Evolutionary conservation across 2,888 invertebrate species (phyloP).

Genomic region (Xestia rhomboidea): DNA sequence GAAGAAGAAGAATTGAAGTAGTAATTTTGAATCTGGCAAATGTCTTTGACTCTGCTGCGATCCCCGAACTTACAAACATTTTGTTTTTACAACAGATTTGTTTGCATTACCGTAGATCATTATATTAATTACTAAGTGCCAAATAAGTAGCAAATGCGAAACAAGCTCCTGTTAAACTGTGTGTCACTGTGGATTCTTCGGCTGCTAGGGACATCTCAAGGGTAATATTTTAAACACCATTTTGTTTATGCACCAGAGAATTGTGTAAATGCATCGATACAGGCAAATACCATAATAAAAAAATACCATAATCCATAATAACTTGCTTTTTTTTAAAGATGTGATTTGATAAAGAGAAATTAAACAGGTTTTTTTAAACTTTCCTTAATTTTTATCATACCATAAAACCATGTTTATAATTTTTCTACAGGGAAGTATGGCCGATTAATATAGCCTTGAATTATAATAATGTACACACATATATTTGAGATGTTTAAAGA

Average conservation of each 20-base stretch:
- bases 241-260: not conserved
- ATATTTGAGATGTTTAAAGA: not conserved
- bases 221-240: not conserved
- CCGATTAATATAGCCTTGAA: not conserved
- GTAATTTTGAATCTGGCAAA: not conserved
- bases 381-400: not conserved
- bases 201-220: not conserved
- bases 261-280: not conserved
- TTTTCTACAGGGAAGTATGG: not conserved
- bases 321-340: not conserved
- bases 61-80: not conserved
- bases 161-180: not conserved
- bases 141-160: not conserved
- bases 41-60: not conserved
- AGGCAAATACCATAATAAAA: no score
- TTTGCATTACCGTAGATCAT: not conserved
- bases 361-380: not conserved
- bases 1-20: not conserved
- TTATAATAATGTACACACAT: not conserved
- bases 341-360: not conserved
- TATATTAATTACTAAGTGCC: not conserved
- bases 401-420: no score
- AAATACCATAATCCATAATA: no score
- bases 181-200: not conserved
- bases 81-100: no score